Evolutionary conservation across 1,140 invertebrate species (phyloP), one percentile per base, ranked within the genome.

Genomic region (Linepithema humile): DNA sequence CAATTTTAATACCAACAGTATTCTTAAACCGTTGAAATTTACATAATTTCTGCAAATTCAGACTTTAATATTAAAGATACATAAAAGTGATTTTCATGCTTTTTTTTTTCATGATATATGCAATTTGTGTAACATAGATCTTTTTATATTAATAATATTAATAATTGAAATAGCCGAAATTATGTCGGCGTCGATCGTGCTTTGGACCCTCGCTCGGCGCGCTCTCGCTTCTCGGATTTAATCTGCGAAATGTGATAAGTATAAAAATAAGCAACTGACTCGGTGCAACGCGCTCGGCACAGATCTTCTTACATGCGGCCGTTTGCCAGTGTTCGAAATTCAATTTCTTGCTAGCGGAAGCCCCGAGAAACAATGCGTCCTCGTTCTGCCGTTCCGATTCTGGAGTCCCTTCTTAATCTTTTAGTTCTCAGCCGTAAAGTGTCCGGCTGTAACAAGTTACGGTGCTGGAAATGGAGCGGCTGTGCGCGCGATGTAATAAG

Each of bases 401-500:
- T 69, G 75, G 20, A 70, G 64, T 70, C 48, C 20, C 26, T 80
- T 80, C 75, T 80, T 80, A 80, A 80, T 80, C 75, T 80, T 80
- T 80, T 80, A 80, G 75, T 80, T 80, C 65, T 70, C 75, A 80
- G 35, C 75, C 23, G 75, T 80, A 80, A 80, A 80, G 75, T 80
- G 75, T 80, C 75, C 75, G 50, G 64, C 64, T 70, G 48, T 70
- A 80, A 70, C 75, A 80, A 80, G 75, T 80, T 80, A 80, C 50
- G 48, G n/a, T 80, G 35, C 48, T 80, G 35, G 48, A 80, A 70
- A 64, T 69, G 38, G 64, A 80, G 64, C 48, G 64, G 48, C 75
- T 70, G 48, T 80, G 75, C 40, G 64, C 50, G 48, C 53, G 12
- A 64, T 55, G 23, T 80, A 69, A 70, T 23, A 80, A 80, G 75